phyloP scores from a whole-genome alignment of 2,113 vertebrate genomes.

The Suricata suricatta region DNA sequence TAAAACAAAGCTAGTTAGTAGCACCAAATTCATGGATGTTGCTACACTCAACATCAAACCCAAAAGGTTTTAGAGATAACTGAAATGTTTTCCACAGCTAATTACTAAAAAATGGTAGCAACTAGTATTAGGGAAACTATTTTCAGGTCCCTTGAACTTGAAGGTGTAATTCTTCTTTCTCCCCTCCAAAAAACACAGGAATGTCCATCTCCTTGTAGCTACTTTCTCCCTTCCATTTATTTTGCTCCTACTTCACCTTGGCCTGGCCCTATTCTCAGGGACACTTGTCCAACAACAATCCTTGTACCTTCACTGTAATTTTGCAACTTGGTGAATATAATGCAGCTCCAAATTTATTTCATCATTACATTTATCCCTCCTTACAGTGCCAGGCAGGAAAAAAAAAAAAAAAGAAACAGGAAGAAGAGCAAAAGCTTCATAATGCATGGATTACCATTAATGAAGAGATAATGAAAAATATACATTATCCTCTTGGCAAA shows the following conservation, averaged over 20 bases:
- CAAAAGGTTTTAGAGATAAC: not conserved
- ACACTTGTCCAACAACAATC: not conserved
- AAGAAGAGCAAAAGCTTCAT: not conserved
- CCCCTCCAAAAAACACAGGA: not conserved
- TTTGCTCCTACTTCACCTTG: not conserved
- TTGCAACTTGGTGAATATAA: not conserved
- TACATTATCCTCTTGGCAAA: slow-evolving; percentile 13
- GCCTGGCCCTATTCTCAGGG: not conserved
- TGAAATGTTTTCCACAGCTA: not conserved
- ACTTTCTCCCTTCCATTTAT: not conserved
- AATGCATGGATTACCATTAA: slow-evolving; percentile 51
- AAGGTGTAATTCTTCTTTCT: not conserved
- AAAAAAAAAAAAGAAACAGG: slow-evolving; percentile 6
- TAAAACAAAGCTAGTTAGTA: not conserved
- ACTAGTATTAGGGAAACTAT: not conserved
- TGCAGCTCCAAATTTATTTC: not conserved
- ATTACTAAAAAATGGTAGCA: not conserved
- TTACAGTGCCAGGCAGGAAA: not conserved
- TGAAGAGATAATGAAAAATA: slow-evolving; percentile 18
- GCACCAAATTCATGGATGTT: not conserved
- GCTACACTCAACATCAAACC: not conserved
- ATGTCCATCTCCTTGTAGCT: too few species aligned
- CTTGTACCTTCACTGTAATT: not conserved
- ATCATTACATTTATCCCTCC: not conserved
- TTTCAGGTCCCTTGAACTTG: not conserved